Conservation (phyloP, 2,797 vertebrate species). For the Euphonia xanthogaster region DNA sequence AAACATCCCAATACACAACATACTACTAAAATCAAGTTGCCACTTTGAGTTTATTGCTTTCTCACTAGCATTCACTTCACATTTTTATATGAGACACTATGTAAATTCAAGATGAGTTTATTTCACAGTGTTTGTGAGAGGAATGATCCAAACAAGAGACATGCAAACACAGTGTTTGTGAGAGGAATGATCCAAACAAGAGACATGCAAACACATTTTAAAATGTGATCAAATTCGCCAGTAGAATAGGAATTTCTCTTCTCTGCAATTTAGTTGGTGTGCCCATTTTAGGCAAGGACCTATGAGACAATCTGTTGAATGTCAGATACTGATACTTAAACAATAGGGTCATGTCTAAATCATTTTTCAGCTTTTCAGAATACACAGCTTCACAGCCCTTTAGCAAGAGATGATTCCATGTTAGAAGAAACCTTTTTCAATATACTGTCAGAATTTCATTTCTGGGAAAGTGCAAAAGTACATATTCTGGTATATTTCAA, state of each 20-base stretch:
- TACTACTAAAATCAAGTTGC: neutral
- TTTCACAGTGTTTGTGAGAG: neutral
- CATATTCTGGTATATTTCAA: neutral
- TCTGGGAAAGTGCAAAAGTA: neutral
- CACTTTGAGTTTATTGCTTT: constrained; percentile 5
- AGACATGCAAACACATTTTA: neutral
- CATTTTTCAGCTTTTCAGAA: neutral
- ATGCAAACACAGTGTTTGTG: neutral
- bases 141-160: neutral
- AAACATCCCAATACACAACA: neutral
- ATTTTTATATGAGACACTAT: neutral
- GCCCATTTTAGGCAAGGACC: neutral
- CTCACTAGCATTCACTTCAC: neutral
- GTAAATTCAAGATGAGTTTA: constrained; percentile 8
- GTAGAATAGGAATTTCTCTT: neutral
- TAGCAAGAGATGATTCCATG: neutral
- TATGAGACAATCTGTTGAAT: neutral
- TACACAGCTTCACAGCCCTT: neutral
- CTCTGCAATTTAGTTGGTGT: neutral
- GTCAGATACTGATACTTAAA: neutral
- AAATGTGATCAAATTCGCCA: neutral
- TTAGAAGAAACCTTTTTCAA: neutral
- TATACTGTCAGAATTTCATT: neutral
- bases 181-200: neutral
- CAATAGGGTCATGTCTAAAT: neutral